A percentile compares a stretch with the other conserved stretches of the same genome.
These are phyloP conservation scores for Catocala sponsa DNA, from an alignment of 2,888 invertebrate species.

Conservation along the genomic window DNA sequence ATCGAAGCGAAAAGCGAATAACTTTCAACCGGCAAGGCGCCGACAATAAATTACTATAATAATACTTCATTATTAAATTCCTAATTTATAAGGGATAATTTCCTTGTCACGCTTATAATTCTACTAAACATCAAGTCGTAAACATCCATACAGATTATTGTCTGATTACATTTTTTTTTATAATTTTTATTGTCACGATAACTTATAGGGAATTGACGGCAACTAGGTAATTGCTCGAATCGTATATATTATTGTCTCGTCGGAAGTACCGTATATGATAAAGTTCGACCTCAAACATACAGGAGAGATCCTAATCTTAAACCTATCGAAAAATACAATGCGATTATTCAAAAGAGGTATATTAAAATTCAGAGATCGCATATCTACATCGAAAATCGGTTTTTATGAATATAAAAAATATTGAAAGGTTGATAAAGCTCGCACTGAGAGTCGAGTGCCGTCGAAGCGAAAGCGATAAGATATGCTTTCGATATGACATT, in stretches of 20 bases:
- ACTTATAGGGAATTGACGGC: conserved; percentile 78
- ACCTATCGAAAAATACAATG: conserved; percentile 82
- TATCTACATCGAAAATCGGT: conserved; percentile 75
- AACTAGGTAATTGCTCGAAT: conserved; percentile 76
- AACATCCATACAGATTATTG: conserved; percentile 71
- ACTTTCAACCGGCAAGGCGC: conserved; percentile 43
- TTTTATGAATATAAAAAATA: conserved; percentile 76
- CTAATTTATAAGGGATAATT: conserved; percentile 53
- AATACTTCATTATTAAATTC: conserved; percentile 51
- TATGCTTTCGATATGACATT: conserved; percentile 84
- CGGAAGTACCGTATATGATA: conserved; percentile 60
- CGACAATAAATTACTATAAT: conserved; percentile 32
- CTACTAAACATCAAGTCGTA: conserved; percentile 74
- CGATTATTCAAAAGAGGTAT: conserved; percentile 72
- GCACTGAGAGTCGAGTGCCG: conserved; percentile 58
- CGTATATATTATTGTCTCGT: conserved; percentile 78
- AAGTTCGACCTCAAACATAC: conserved; percentile 44
- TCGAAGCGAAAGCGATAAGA: conserved; percentile 77
- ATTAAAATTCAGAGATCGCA: conserved; percentile 67
- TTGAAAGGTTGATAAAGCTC: conserved; percentile 75
- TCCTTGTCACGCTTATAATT: conserved; percentile 58
- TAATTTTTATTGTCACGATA: conserved; percentile 65
- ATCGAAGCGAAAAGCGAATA: conserved; percentile 57
- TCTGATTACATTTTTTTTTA: conserved; percentile 62
- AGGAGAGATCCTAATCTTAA: conserved; percentile 69